Evolutionary conservation across 2,888 invertebrate species (phyloP), one percentile per base, ranked within the genome.

Genomic region (Iselma pallidipennis): DNA sequence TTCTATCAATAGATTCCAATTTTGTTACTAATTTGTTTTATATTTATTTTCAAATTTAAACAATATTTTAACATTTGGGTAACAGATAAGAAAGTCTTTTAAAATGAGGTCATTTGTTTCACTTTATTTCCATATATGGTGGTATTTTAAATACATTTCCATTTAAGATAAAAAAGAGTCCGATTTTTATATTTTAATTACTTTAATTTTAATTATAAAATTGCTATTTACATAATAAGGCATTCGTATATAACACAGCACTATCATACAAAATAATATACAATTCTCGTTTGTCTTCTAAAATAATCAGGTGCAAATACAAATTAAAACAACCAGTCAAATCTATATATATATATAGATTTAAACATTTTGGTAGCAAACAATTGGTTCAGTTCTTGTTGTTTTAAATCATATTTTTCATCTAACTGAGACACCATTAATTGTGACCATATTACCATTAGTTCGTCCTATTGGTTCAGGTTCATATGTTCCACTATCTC

Each of bases 401-500:
- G n/a, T n/a, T n/a, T n/a, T n/a, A n/a, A n/a, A 37, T 37, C 9
- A 16, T 37, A 9, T 0, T 37, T 33, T 33, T 82, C 86, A 94
- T 84, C 92, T 89, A 53, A 94, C 92, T 37, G 94, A 90, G 50
- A 94, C 94, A 7, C 94, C 95, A 77, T 95, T 95, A 73, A 95
- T 94, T 49, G 95, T 95, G 73, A 95, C 91, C 21, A 88, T 88
- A 51, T 87, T 88, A 64, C 83, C 83, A 65, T 81, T 82, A 25
- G 75, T 62, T 61, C 80, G 75, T 33, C 85, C 82, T 0, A 85
- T 80, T 9, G 91, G 91, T 70, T 90, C 90, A 0, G 91, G 90
- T 73, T 88, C 87, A 74, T 87, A 86, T 7, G 85, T 85, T 53
- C 85, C 85, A 66, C 85, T 85, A 59, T 85, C 85, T 23, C 84